Evolutionary conservation across 2,113 vertebrate species (phyloP).

Genomic region (Dipodomys merriami): DNA sequence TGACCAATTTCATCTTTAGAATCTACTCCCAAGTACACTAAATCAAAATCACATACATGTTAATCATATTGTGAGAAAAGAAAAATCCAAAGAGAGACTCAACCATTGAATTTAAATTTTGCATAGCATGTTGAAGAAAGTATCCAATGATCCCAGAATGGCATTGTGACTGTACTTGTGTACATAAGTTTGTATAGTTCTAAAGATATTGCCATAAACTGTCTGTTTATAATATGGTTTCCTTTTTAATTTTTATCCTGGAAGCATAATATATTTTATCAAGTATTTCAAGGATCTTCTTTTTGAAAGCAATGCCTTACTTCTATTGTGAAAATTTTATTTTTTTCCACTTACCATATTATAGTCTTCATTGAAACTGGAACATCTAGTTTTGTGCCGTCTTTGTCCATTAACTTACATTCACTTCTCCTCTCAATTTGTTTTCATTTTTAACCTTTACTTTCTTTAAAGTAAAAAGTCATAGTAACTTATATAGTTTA

Average conservation of each 20-base stretch:
- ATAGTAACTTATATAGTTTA: constrained; percentile 30
- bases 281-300: neutral
- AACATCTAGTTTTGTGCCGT: neutral
- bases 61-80: constrained; percentile 25
- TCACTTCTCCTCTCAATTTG: neutral
- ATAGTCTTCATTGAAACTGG: neutral
- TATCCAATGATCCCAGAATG: neutral
- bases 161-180: neutral
- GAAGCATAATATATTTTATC: neutral
- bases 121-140: neutral
- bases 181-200: neutral
- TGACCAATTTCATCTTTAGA: neutral
- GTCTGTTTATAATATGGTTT: neutral
- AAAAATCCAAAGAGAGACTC: neutral
- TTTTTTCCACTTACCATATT: neutral
- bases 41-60: neutral
- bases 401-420: neutral
- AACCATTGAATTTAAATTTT: constrained; percentile 31
- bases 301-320: neutral
- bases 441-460: constrained; percentile 45
- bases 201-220: constrained; percentile 29
- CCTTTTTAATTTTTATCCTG: neutral
- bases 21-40: neutral
- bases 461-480: neutral
- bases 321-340: neutral